Conservation (phyloP, 1,140 invertebrate genomes). For the Brachionus asplanchnoidis region DNA sequence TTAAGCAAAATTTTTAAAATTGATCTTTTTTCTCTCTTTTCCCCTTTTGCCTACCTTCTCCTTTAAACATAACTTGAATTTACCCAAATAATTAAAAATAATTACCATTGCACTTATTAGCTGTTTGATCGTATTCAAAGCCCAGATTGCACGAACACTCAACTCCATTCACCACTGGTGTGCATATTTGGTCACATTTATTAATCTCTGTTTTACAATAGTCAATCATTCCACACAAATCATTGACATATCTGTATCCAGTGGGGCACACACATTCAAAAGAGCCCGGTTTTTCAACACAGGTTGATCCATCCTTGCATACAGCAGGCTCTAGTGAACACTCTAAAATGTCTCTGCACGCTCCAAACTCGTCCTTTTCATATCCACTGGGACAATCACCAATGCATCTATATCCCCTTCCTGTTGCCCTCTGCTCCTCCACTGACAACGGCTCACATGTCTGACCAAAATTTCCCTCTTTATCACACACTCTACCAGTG, state of each 20-base stretch:
- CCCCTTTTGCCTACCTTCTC: too few species aligned
- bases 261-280: neutral
- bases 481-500: neutral
- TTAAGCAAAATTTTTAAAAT: too few species aligned
- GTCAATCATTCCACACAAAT: neutral
- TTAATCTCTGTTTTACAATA: neutral
- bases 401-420: neutral
- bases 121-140: neutral
- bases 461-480: neutral
- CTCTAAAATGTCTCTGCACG: neutral
- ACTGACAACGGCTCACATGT: conserved; percentile 10
- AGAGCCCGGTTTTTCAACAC: neutral
- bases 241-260: neutral
- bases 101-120: neutral
- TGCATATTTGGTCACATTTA: conserved; percentile 12
- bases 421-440: neutral
- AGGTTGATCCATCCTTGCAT: neutral
- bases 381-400: conserved; percentile 17
- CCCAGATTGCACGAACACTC: neutral
- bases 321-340: neutral
- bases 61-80: too few species aligned
- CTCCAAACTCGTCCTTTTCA: neutral
- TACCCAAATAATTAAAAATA: neutral
- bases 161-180: neutral
- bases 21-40: too few species aligned